Base-by-base conservation (phyloP, 2,113 vertebrate genomes). In the Maccullochella peelii region DNA sequence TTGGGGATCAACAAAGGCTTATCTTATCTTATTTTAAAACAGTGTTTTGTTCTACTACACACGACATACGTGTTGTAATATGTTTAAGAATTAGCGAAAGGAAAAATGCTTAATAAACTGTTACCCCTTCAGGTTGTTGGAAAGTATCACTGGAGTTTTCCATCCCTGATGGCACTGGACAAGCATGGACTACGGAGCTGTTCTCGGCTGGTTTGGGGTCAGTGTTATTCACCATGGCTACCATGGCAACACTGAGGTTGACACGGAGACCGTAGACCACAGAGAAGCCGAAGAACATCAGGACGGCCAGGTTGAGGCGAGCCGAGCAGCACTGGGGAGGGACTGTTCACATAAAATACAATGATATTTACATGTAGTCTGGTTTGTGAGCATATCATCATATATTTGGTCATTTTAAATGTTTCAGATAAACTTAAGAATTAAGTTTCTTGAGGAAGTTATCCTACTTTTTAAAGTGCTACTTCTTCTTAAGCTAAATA, bases 241-340 rank as follows among this genome's bases (percentile, higher is more conserved):
- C 91, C 85, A 97, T 95, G 79, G 96, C 92, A 0, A 98, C 96
- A 27, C 96, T 98, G 88, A 97, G 91, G 91, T 95, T 96, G 80
- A 97, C 97, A 0, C 96, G 95, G 33, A 97, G 96, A 0, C 93
- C 94, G 14, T 97, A 97, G 65, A 96, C 95, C 57, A 96, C 84
- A 10, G 95, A 75, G 73, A 97, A 96, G 2, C 96, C 96, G 1
- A 97, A 20, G 86, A 97, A 97, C 96, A 97, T 96, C 87, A 97
- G 87, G 80, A 95, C 0, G 70, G 97, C 96, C 87, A 98, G 94
- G 74, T 94, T 95, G 62, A 91, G 94, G 63, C 96, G 96, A 2
- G 93, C 76, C 0, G 97, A 97, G 89, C 97, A 97, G 92, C 95
- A 96, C 93, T 84, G 73, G 3, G 92, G 91, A 68, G 92, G 88